Evolutionary conservation across 2,113 vertebrate species (phyloP), one percentile per base, ranked within the genome.

Genomic region (Thryonomys swinderianus): DNA sequence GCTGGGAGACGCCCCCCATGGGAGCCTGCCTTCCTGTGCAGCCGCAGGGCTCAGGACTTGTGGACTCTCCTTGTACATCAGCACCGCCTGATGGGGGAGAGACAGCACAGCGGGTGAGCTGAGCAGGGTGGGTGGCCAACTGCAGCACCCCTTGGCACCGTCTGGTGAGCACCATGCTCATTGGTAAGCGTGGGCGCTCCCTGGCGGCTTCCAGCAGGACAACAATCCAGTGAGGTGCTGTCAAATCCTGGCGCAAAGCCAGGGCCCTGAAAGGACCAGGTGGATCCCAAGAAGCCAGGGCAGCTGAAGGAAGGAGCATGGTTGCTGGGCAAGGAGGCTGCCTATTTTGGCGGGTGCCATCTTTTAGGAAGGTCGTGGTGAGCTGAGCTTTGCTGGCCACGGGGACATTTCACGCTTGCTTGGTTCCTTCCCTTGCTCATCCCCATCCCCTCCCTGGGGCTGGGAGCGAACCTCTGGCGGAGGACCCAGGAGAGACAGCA

Each of bases 401-500:
- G 30, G 82, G 80, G 66, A 55, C 55, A 37, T 76, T 78, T 62
- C 66, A 27, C 66, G 59, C 27, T 55, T 69, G 69, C 45, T 69
- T 17, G 71, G 27, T 34, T 61, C 61, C 25, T 74, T 45, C 84
- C 80, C 42, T 57, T 40, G 69, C 82, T 66, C 55, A n/a, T 74
- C 66, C 32, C 82, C 48, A 62, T 84, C 74, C 64, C 4, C 2
- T 10, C 53, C 93, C 25, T 34, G 34, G 66, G 37, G 57, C 45
- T 17, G 57, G 40, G 87, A 53, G 45, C 20, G 81, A 51, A 99
- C 99, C 98, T 99, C 99, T 3, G 99, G 98, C 0, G 99, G 99
- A 45, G 99, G 99, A 14, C 99, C 99, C 2, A 99, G 98, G 97
- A 99, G 91, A 0, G 99, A 99, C 59, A 99, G 99, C 86, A 99